Evolutionary conservation across 2,888 invertebrate species (phyloP), one percentile per base, ranked within the genome.

Genomic region (Carcina quercana): DNA sequence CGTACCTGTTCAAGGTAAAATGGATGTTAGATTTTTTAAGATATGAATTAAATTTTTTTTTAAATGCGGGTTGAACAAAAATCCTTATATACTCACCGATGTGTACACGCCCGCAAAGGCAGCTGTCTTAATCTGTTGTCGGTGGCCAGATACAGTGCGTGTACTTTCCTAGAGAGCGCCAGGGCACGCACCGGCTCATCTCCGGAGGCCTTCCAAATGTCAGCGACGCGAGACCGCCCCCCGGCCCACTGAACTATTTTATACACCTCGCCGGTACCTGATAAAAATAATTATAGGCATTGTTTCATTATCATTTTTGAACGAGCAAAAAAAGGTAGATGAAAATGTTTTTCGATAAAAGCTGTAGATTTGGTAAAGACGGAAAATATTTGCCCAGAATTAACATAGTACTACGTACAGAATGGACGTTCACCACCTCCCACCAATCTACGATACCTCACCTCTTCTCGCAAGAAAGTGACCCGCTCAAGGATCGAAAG

Each of bases 221-320:
- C 88, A 11, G 87, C 84, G 29, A 88, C 76, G 32, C 82, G 72
- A 3, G 85, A 82, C 25, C 80, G 80, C 30, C 85, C 86, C 15
- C 86, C 86, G 25, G 75, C 72, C 88, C 88, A 88, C 45, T 89
- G 88, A 25, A 88, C 87, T 60, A 89, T 80, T 59, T 89, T 89
- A 65, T 88, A 88, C 25, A 89, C 84, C 38, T 86, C 83, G 1
- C 88, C 88, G 31, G 82, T 84, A 60, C 75, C 88, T 88, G 50
- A 22, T 24, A 8, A 11, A 10, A 12, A 21, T 29, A 21, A 15
- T n/a, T n/a, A n/a, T n/a, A n/a, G n/a, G n/a, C n/a, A n/a, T n/a
- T n/a, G n/a, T n/a, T n/a, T n/a, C n/a, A n/a, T n/a, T n/a, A n/a
- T n/a, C n/a, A n/a, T n/a, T n/a, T n/a, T n/a, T 17, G 17, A 17